Conservation (phyloP, 1,140 invertebrate genomes). For the Campoletis sonorensis region DNA sequence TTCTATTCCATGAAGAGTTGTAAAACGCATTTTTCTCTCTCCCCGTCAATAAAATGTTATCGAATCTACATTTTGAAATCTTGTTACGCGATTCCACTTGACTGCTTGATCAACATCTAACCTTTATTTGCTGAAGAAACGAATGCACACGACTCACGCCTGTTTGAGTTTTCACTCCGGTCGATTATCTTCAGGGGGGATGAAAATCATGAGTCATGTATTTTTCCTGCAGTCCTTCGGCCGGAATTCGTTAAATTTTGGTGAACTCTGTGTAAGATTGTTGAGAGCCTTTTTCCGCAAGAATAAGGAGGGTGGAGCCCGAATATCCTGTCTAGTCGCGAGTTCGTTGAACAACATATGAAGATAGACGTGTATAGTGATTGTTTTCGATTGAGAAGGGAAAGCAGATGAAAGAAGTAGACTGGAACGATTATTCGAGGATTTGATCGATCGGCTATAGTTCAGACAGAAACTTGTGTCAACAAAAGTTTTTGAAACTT, state of each 20-base stretch:
- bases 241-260: slow-evolving; percentile 58
- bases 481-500: slow-evolving; percentile 21
- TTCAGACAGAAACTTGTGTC: background rate
- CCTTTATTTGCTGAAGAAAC: slow-evolving; percentile 47
- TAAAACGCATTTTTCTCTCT: background rate
- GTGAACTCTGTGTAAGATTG: slow-evolving; percentile 10
- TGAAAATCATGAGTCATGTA: slow-evolving; percentile 61
- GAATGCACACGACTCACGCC: slow-evolving; percentile 54
- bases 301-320: slow-evolving; percentile 38
- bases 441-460: slow-evolving; percentile 38
- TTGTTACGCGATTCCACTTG: slow-evolving; percentile 56
- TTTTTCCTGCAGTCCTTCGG: background rate
- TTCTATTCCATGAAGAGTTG: background rate
- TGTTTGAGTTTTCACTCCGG: slow-evolving; percentile 64
- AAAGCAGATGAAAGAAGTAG: background rate
- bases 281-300: slow-evolving; percentile 27
- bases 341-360: slow-evolving; percentile 19
- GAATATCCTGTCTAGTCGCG: background rate
- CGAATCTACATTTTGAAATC: slow-evolving; percentile 49
- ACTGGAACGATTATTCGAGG: slow-evolving; percentile 23
- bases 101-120: slow-evolving; percentile 53
- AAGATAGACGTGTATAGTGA: slow-evolving; percentile 25
- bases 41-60: background rate
- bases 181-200: slow-evolving; percentile 59
- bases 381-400: slow-evolving; percentile 29